phyloP scores from a whole-genome alignment of 2,797 vertebrate genomes.

The Darevskia nairensis region DNA sequence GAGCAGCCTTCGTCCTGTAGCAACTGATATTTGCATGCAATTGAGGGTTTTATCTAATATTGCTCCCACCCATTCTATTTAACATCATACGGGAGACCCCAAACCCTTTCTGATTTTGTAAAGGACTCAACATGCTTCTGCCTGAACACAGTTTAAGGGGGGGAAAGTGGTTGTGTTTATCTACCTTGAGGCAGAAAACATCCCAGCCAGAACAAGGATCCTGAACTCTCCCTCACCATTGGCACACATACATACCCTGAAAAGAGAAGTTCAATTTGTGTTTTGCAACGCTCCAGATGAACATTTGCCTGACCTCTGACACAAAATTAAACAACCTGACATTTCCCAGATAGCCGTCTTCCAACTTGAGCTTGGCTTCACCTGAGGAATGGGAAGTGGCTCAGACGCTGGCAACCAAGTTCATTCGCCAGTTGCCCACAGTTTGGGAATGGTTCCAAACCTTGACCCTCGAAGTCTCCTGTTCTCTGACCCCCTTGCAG shows the following conservation, averaged over 20 bases:
- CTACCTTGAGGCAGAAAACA: not conserved
- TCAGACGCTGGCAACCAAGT: not conserved
- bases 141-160: not conserved
- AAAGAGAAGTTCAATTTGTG: conserved; percentile 27
- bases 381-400: conserved; percentile 18
- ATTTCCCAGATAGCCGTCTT: conserved; percentile 16
- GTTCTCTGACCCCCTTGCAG: not conserved
- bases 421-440: conserved; percentile 5
- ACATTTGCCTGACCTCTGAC: conserved; percentile 20
- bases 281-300: conserved; percentile 12
- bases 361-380: conserved; percentile 52
- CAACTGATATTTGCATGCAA: not conserved
- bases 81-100: not conserved
- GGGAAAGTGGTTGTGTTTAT: too few relatives aligned
- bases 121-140: not conserved
- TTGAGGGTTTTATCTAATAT: too few relatives aligned
- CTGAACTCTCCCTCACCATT: not conserved
- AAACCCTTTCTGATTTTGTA: not conserved
- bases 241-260: not conserved
- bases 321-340: conserved; percentile 28
- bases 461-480: conserved; percentile 24
- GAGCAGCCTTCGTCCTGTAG: not conserved
- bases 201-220: not conserved
- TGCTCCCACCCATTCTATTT: not conserved
- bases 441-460: not conserved